phyloP scores from a whole-genome alignment of 2,797 vertebrate genomes.

The Euthynnus affinis region DNA sequence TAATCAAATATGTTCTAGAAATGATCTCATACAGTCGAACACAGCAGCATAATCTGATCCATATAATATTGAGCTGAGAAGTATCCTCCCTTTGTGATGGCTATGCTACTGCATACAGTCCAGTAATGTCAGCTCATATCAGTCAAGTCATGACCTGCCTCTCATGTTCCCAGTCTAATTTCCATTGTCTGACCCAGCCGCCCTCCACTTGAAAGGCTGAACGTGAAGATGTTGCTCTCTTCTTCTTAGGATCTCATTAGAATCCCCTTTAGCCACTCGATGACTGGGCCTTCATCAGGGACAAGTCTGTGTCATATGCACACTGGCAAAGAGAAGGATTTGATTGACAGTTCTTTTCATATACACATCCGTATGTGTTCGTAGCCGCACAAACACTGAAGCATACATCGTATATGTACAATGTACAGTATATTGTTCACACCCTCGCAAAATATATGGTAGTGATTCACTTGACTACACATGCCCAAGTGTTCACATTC shows the following conservation, averaged over 20 bases:
- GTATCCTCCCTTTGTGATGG: conserved; percentile 24
- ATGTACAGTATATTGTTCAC: too few species aligned
- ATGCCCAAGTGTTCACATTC: conserved; percentile 11
- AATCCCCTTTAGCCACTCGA: conserved; percentile 47
- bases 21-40: conserved; percentile 31
- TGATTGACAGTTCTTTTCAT: conserved; percentile 41
- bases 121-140: conserved; percentile 66
- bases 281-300: conserved; percentile 42
- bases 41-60: conserved; percentile 49
- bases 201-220: conserved; percentile 58
- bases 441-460: background rate
- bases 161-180: conserved; percentile 65
- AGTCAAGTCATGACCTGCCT: conserved; percentile 53
- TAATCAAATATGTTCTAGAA: conserved; percentile 23
- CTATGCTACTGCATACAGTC: conserved; percentile 45
- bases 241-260: conserved; percentile 62
- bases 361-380: background rate
- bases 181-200: conserved; percentile 61
- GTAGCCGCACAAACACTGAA: conserved; percentile 1
- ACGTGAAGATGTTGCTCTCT: conserved; percentile 42
- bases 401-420: background rate
- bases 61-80: conserved; percentile 31
- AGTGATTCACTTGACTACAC: background rate
- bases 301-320: conserved; percentile 38
- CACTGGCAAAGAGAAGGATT: background rate